phyloP scores from a whole-genome alignment of 1,140 invertebrate genomes.

The Drosophila ficusphila region DNA sequence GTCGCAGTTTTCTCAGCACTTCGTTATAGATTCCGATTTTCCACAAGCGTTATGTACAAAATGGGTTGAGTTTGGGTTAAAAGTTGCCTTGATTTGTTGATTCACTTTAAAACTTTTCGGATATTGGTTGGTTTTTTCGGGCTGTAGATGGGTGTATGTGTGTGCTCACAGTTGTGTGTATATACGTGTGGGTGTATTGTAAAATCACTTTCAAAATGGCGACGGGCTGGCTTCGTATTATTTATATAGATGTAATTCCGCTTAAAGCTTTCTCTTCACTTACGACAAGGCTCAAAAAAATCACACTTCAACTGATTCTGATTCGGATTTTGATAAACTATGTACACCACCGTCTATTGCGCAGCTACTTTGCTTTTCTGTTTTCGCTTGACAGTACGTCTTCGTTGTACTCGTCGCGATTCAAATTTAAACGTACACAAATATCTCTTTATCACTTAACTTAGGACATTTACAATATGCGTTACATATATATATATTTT shows the following conservation, averaged over 20 bases:
- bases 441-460: conserved; percentile 81
- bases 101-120: conserved; percentile 59
- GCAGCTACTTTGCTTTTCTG: conserved; percentile 47
- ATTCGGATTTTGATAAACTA: conserved; percentile 65
- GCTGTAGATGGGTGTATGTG: conserved; percentile 46
- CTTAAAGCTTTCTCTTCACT: conserved; percentile 81
- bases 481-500: conserved; percentile 79
- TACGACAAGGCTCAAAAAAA: conserved; percentile 80
- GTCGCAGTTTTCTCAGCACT: conserved; percentile 72
- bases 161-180: conserved; percentile 47
- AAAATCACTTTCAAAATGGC: conserved; percentile 83
- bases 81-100: conserved; percentile 59
- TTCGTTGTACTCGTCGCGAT: conserved; percentile 83
- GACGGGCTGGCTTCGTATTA: conserved; percentile 73
- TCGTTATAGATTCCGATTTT: conserved; percentile 60
- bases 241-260: conserved; percentile 72
- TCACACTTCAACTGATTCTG: conserved; percentile 79
- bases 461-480: conserved; percentile 81
- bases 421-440: conserved; percentile 78
- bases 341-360: conserved; percentile 62
- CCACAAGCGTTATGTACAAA: conserved; percentile 51
- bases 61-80: conserved; percentile 58
- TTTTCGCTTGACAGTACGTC: conserved; percentile 65
- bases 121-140: conserved; percentile 47
- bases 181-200: conserved; percentile 53